Conservation (phyloP, 2,113 vertebrate genomes). For the Ivindomyrus marchei region DNA sequence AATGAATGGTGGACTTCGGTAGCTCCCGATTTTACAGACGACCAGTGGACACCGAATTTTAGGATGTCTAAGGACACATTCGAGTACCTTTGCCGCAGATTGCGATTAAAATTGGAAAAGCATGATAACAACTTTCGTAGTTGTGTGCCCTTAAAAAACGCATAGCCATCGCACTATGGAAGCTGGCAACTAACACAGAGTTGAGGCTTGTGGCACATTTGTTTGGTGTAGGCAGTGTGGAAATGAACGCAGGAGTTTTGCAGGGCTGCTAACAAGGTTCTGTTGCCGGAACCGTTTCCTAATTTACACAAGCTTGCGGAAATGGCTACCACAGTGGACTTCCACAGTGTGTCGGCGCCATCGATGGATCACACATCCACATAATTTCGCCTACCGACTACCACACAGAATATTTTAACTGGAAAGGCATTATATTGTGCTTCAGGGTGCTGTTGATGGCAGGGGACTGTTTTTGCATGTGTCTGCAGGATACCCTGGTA, state of each 20-base stretch:
- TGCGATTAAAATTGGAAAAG: slow-evolving; percentile 21
- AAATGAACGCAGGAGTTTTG: too few species aligned
- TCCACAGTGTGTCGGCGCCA: slow-evolving; percentile 5
- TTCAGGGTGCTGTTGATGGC: neutral
- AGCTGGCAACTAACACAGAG: slow-evolving; percentile 22
- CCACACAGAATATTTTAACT: neutral
- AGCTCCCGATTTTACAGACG: slow-evolving; percentile 20
- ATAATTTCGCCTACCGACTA: neutral
- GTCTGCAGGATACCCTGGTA: slow-evolving; percentile 7
- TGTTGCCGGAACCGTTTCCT: too few species aligned
- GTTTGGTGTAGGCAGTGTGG: neutral
- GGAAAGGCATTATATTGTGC: neutral
- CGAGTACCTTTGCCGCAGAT: slow-evolving; percentile 12
- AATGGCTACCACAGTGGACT: neutral
- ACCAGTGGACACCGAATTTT: slow-evolving; percentile 30
- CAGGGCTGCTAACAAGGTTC: too few species aligned
- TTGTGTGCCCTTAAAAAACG: slow-evolving; percentile 26
- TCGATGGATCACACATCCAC: slow-evolving; percentile 1
- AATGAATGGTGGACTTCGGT: slow-evolving; percentile 30
- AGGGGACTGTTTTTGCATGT: neutral
- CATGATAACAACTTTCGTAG: slow-evolving; percentile 14
- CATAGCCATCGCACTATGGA: slow-evolving; percentile 26
- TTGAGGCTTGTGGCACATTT: slow-evolving; percentile 21
- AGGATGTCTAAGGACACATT: slow-evolving; percentile 28
- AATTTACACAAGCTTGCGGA: too few species aligned